A percentile compares a stretch with the other conserved stretches of the same genome.
Evolutionary conservation across 2,113 vertebrate genomes (phyloP).

Genomic region (Acrocephalus arundinaceus): DNA sequence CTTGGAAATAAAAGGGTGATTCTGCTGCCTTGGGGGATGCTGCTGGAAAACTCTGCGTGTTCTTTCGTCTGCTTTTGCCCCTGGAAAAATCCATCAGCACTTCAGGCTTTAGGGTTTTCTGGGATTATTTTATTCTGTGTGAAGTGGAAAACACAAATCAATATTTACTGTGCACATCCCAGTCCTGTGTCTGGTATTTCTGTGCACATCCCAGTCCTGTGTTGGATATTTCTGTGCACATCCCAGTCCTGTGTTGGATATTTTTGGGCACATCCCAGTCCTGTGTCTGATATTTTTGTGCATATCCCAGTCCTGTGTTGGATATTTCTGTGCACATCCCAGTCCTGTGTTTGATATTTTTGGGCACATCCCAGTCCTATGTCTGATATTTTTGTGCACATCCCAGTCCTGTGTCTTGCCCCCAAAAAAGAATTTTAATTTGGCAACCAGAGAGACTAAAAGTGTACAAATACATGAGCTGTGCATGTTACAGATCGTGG

Average conservation of each 20-base stretch:
- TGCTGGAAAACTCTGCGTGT: background rate
- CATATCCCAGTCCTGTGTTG: background rate
- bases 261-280: background rate
- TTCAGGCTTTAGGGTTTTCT: background rate
- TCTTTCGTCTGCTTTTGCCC: background rate
- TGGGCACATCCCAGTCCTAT: background rate
- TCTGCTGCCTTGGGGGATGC: background rate
- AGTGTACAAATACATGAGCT: background rate
- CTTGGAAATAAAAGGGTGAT: background rate
- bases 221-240: background rate
- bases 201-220: background rate
- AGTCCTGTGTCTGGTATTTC: background rate
- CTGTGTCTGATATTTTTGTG: background rate
- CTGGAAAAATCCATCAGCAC: background rate
- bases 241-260: no score
- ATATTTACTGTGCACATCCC: background rate
- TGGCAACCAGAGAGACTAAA: background rate
- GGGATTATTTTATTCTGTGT: background rate
- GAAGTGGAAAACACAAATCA: rapidly evolving
- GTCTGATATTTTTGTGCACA: background rate
- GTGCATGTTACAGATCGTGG: rapidly evolving
- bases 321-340: background rate
- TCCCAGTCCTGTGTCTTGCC: background rate
- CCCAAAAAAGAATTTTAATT: background rate
- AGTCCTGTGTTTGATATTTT: no score